Base-by-base conservation (phyloP, 1,140 invertebrate genomes). In the Thalassaphorura encarpata region DNA sequence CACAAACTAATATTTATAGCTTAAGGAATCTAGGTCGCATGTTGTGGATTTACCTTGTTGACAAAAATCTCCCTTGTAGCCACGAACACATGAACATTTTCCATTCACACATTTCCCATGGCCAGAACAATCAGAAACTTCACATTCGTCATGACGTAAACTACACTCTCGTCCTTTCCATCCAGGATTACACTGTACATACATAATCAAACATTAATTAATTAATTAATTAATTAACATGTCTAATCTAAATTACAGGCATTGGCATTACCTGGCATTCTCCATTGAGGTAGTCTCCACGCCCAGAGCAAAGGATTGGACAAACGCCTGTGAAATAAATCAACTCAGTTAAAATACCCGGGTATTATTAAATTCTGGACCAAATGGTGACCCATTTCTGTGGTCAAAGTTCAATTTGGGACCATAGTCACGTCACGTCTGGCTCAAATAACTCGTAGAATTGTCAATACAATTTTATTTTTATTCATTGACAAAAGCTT, bases 81-180 rank as follows among this genome's bases (percentile, higher is more conserved):
- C 90, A 45, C 86, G 78, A 49, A 92, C 85, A 73, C 92, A 98
- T 49, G 82, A 82, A 70, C 95, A 98, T 71, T 90, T 89, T 58
- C 93, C 93, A 65, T 94, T 94, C 58, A 85, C 83, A 71, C 92
- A 96, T 67, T 92, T 88, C 0, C 95, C 94, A 66, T 96, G 87
- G 1, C 90, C 90, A 68, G 88, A 94, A 72, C 92, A 94, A 71
- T 95, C 90, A 2, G 90, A 85, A 50, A 93, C 84, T 76, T 94
- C 89, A 69, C 89, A 92, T 72, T 92, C 89, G 66, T 92, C 87
- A 69, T 91, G 87, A n/a, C 87, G 77, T 43, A 96, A 71, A 23
- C 86, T 89, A 71, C 96, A 99, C 69, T 90, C 91, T 70, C 87
- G 87, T 46, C 95, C 95, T 73, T 96, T 97, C 87, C 89, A 98